Conservation (phyloP, 2,797 vertebrate species). For the Psittacula derbiana region DNA sequence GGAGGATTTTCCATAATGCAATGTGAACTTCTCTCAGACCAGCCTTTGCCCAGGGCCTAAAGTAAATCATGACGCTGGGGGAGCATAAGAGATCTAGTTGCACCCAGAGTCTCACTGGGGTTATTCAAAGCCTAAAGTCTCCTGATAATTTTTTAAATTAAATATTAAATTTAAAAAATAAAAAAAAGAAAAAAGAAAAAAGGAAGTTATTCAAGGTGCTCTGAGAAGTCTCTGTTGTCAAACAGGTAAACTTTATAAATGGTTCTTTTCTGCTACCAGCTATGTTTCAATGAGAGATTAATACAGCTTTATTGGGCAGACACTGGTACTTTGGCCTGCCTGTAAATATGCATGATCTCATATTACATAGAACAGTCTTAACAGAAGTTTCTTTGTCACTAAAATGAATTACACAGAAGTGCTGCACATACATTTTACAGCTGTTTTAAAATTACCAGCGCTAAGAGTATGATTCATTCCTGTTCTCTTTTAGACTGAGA, state of each 20-base stretch:
- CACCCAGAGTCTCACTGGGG: neutral
- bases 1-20: neutral
- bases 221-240: neutral
- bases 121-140: neutral
- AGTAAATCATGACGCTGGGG: neutral
- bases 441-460: neutral
- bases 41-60: neutral
- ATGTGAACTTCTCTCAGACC: neutral
- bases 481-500: neutral
- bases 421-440: neutral
- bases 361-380: neutral
- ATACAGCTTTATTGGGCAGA: neutral
- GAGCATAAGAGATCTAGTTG: neutral
- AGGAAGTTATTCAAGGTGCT: neutral
- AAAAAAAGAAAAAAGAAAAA: neutral
- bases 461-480: rapidly evolving
- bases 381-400: neutral
- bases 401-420: neutral
- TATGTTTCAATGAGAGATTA: neutral
- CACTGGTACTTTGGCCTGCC: neutral
- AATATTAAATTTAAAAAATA: neutral
- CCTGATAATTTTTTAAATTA: neutral
- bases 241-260: neutral
- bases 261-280: neutral
- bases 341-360: neutral